These are phyloP conservation scores for Channa striata DNA, from an alignment of 2,797 vertebrate species.

Conservation along the genomic window DNA sequence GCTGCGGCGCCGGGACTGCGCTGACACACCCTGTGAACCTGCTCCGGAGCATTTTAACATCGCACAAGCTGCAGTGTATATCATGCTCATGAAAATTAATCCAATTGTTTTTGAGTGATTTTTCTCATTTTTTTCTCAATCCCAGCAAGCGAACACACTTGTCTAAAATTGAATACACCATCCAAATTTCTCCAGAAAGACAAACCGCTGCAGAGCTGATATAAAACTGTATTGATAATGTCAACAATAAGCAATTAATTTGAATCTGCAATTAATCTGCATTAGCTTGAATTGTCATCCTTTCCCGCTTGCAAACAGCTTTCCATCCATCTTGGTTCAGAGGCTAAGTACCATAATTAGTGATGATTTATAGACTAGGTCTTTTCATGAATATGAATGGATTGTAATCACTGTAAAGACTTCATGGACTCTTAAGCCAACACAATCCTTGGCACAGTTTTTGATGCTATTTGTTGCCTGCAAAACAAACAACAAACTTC, in stretches of 20 bases:
- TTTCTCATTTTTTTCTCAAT: constrained; percentile 28
- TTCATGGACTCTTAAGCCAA: constrained; percentile 47
- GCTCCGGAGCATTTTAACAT: constrained; percentile 32
- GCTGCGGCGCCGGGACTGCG: constrained; percentile 17
- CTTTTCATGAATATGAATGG: constrained; percentile 65
- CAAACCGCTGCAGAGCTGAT: constrained; percentile 12
- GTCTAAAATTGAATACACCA: constrained; percentile 27
- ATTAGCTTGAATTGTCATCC: constrained; percentile 54
- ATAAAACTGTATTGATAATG: constrained; percentile 25
- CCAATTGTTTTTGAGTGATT: constrained; percentile 30
- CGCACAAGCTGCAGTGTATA: neutral
- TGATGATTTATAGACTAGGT: constrained; percentile 61
- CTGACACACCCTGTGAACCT: constrained; percentile 23
- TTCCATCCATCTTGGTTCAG: constrained; percentile 43
- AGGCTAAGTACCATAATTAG: constrained; percentile 66
- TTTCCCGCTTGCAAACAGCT: constrained; percentile 40
- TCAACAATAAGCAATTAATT: constrained; percentile 40
- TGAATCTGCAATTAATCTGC: constrained; percentile 53
- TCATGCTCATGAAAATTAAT: constrained; percentile 18
- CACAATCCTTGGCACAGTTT: constrained; percentile 12
- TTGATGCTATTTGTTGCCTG: constrained; percentile 5
- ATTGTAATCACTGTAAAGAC: constrained; percentile 49
- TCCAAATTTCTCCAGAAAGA: constrained; percentile 5
- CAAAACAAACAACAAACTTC: constrained; percentile 24
- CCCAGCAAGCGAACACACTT: constrained; percentile 17